Evolutionary conservation across 2,888 invertebrate genomes (phyloP), one percentile per base, ranked within the genome.

Genomic region (Dicyrtoma fusca): DNA sequence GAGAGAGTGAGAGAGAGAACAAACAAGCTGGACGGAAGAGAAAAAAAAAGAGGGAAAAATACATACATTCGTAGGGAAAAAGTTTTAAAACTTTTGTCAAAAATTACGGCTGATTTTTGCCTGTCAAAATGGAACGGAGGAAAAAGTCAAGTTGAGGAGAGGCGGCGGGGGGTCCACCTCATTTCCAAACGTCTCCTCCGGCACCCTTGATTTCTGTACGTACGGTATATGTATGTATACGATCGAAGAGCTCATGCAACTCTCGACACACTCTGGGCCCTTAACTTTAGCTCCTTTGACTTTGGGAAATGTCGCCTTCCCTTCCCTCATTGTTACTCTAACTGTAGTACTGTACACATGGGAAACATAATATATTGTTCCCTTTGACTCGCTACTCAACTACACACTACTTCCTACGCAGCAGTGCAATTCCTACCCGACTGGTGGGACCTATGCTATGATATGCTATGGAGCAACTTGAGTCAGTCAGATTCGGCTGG

Each of bases 171-270:
- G 57, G 57, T 59, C 34, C 34, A 26, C n/a, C 34, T 59, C 34
- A 26, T 14, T 59, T 59, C 26, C 25, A 34, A 8, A 34, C 34
- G 34, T 5, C 34, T 34, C 34, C 34, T n/a, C 34, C 34, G 34
- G 61, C 61, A 61, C 61, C 61, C 61, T 61, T 34, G 42, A 61
- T 61, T 61, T 61, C 44, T 61, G 19, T 61, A 19, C 21, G 8
- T 17, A 2, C 14, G n/a, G 5, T 23, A 19, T 11, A 55, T 55
- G 13, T 45, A 45, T 45, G 13, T 13, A 45, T 45, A 34, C 4
- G 34, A 34, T 34, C 34, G 34, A 8, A n/a, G n/a, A n/a, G n/a
- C n/a, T n/a, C n/a, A n/a, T n/a, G n/a, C n/a, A n/a, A n/a, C n/a
- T n/a, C 34, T 34, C 34, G 34, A 8, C 34, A 34, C 8, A 3